A percentile compares a stretch with the other conserved stretches of the same genome.
phyloP scores from a whole-genome alignment of 2,113 vertebrate species.

The Nothocercus julius region DNA sequence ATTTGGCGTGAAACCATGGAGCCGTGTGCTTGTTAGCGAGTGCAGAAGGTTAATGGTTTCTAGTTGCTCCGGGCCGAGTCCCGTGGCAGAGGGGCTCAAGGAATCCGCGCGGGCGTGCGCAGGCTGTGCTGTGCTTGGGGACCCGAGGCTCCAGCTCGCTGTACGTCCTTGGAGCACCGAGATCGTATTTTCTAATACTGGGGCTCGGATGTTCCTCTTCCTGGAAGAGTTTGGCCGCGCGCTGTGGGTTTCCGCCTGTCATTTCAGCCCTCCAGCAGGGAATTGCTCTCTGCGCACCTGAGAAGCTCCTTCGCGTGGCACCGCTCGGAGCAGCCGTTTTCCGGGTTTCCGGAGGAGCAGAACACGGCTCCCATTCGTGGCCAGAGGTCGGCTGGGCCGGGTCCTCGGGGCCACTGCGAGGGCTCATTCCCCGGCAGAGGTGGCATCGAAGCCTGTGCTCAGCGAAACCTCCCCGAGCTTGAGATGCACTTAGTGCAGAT shows the following conservation, averaged over 20 bases:
- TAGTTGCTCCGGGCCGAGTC: not conserved
- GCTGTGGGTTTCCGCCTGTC: slow-evolving; percentile 52
- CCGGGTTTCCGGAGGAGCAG: slow-evolving; percentile 1
- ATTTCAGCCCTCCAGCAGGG: not conserved
- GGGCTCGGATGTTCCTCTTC: slow-evolving; percentile 17
- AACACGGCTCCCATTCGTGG: not conserved
- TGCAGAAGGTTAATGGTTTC: slow-evolving; percentile 29
- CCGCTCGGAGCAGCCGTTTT: not conserved
- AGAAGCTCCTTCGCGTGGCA: slow-evolving; percentile 31
- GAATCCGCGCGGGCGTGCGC: not conserved
- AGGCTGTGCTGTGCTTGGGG: not conserved
- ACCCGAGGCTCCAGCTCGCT: not conserved
- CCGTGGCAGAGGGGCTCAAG: not conserved
- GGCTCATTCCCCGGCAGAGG: not conserved
- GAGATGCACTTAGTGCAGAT: not conserved
- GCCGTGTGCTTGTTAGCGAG: not conserved
- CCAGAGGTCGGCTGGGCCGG: not conserved
- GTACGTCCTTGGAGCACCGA: slow-evolving; percentile 25
- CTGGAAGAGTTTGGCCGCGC: slow-evolving; percentile 32
- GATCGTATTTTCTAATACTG: not conserved
- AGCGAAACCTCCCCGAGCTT: not conserved
- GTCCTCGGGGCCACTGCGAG: not conserved
- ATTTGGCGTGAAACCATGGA: slow-evolving; percentile 33
- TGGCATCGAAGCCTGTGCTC: not conserved
- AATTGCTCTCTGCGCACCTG: slow-evolving; percentile 12